phyloP scores from a whole-genome alignment of 2,113 vertebrate genomes.

The Lonchura striata region DNA sequence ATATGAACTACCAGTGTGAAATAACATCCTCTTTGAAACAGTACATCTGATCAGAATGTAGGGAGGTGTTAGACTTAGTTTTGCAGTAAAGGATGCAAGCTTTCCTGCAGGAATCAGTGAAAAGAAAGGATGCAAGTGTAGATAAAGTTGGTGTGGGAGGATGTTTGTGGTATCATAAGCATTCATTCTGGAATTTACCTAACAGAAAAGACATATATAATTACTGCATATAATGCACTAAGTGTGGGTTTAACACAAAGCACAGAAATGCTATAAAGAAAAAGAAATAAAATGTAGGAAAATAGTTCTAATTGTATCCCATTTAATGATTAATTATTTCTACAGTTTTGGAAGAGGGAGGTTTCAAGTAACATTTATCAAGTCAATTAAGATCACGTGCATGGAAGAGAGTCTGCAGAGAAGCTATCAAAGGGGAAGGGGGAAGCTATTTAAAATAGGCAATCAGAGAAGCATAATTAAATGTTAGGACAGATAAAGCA shows the following conservation, averaged over 20 bases:
- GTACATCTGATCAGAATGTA: not conserved
- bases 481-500: not conserved
- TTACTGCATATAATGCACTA: not conserved
- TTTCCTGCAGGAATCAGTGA: not conserved
- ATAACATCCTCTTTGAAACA: not conserved
- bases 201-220: not conserved
- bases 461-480: conserved; percentile 10
- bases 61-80: not conserved
- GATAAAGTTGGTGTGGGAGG: conserved; percentile 24
- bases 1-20: not conserved
- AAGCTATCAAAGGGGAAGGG: not conserved
- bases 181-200: not conserved
- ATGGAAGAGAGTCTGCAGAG: not conserved
- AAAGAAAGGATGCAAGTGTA: not conserved
- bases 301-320: not conserved
- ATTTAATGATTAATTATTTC: not conserved
- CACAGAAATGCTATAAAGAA: not conserved
- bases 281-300: not conserved
- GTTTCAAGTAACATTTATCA: not conserved
- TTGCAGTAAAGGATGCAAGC: not conserved
- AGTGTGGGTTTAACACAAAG: not conserved
- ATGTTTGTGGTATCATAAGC: not conserved
- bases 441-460: conserved; percentile 31
- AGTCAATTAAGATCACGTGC: not conserved
- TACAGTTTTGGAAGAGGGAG: not conserved